Evolutionary conservation across 2,113 vertebrate species (phyloP).

Genomic region (Tyrannus savana): DNA sequence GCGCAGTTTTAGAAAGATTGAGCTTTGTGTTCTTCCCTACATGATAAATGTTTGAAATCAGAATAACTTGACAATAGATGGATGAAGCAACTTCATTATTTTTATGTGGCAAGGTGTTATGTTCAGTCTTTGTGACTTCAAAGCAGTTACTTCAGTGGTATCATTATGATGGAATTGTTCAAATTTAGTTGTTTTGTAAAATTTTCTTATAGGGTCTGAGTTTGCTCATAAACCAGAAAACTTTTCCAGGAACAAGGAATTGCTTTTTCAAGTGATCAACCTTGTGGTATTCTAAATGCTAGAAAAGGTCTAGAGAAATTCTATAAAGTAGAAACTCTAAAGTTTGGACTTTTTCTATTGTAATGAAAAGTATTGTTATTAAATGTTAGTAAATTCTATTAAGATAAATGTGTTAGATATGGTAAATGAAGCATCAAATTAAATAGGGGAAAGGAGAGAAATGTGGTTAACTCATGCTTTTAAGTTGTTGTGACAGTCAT

Average conservation of each 20-base stretch:
- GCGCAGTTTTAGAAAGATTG: not conserved
- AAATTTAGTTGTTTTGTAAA: not conserved
- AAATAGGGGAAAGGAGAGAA: not conserved
- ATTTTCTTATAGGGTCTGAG: accelerated
- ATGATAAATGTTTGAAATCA: not conserved
- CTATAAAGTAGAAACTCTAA: no score
- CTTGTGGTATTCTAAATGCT: not conserved
- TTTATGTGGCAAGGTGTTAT: not conserved
- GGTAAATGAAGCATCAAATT: not conserved
- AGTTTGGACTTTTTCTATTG: not conserved
- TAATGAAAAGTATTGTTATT: not conserved
- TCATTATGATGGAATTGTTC: not conserved
- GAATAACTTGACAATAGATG: not conserved
- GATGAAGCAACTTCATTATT: not conserved
- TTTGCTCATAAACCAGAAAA: not conserved
- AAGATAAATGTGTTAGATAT: not conserved
- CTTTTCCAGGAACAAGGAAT: not conserved
- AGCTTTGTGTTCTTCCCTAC: not conserved
- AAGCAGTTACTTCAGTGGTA: not conserved
- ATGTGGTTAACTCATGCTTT: not conserved
- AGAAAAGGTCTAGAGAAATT: not conserved
- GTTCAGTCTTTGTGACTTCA: not conserved
- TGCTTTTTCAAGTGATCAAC: not conserved
- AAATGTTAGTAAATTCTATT: not conserved
- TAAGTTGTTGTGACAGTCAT: not conserved